Percentiles rank a stretch among this genome's conserved stretches.
phyloP scores from a whole-genome alignment of 2,113 vertebrate genomes.

The Clarias gariepinus region DNA sequence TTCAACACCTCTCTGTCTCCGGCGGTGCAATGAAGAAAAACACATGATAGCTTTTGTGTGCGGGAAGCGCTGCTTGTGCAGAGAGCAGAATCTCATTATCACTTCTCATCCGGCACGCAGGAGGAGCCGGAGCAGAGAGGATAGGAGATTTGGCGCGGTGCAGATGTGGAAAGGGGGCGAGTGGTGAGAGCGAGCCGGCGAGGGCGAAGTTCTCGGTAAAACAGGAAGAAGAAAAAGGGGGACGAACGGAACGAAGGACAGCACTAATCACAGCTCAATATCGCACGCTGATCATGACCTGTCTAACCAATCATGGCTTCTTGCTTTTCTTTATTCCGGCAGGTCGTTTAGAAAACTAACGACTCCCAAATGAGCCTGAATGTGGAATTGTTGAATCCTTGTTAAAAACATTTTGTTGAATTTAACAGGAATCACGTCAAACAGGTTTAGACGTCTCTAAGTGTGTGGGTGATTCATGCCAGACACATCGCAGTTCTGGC shows the following conservation, averaged over 20 bases:
- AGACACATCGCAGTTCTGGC: not conserved
- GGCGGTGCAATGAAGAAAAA: conserved; percentile 42
- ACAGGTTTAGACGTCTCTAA: not conserved
- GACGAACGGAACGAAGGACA: not conserved
- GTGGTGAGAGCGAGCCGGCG: conserved; percentile 35
- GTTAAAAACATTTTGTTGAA: not conserved
- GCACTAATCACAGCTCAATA: not conserved
- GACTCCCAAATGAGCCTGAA: not conserved
- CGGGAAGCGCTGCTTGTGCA: conserved; percentile 52
- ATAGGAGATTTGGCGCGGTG: conserved; percentile 22
- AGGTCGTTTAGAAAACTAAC: too few species aligned
- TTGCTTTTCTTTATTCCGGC: too few species aligned
- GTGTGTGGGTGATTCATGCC: too few species aligned
- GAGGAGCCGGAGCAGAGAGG: conserved; percentile 28
- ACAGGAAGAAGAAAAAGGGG: not conserved
- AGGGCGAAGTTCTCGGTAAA: conserved; percentile 30
- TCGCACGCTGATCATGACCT: too few species aligned
- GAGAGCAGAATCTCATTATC: conserved; percentile 58
- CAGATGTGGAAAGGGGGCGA: conserved; percentile 48
- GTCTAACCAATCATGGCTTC: too few species aligned
- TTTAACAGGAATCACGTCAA: not conserved
- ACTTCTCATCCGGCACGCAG: conserved; percentile 53
- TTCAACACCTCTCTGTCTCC: conserved; percentile 52
- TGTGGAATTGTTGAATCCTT: not conserved
- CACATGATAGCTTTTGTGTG: conserved; percentile 54